Percentiles rank a stretch among this genome's conserved stretches.
These are phyloP conservation scores for Drosophila miranda DNA, from an alignment of 1,140 invertebrate species.

Conservation along the genomic window DNA sequence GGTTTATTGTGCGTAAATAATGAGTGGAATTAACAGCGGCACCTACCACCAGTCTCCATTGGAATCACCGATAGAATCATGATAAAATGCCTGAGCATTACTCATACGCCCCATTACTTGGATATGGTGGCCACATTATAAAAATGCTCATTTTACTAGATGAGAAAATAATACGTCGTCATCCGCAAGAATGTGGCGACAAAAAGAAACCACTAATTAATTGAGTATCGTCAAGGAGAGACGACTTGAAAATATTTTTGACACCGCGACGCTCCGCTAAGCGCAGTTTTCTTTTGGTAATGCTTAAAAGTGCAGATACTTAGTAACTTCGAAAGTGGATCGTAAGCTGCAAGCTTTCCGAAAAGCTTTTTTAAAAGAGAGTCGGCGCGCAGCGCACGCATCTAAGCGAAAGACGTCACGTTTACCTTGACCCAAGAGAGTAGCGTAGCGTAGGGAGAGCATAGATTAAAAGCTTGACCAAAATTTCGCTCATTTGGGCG, in stretches of 20 bases:
- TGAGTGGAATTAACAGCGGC: slow-evolving; percentile 55
- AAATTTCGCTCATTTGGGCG: too few relatives aligned
- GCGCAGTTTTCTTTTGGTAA: too few relatives aligned
- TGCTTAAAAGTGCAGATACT: too few relatives aligned
- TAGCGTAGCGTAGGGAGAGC: too few relatives aligned
- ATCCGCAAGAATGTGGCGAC: slow-evolving; percentile 22
- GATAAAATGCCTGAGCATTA: slow-evolving; percentile 23
- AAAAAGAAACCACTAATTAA: slow-evolving; percentile 59
- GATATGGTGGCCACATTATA: slow-evolving; percentile 48
- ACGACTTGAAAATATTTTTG: slow-evolving; percentile 32
- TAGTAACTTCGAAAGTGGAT: too few relatives aligned
- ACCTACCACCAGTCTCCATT: slow-evolving; percentile 20
- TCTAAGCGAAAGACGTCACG: too few relatives aligned
- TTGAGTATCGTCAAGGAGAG: slow-evolving; percentile 61
- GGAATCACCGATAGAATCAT: slow-evolving; percentile 8
- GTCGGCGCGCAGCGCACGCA: too few relatives aligned
- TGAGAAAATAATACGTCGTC: slow-evolving; percentile 33
- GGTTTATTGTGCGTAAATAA: slow-evolving; percentile 65
- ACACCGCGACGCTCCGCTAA: slow-evolving; percentile 23
- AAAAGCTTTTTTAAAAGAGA: too few relatives aligned
- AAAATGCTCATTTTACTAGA: slow-evolving; percentile 49
- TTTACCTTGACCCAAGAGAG: too few relatives aligned
- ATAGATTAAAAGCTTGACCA: too few relatives aligned
- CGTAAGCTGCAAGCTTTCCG: too few relatives aligned
- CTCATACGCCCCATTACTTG: slow-evolving; percentile 52